These are phyloP conservation scores for Epinotia ramella DNA, from an alignment of 2,888 invertebrate species.

Conservation along the genomic window DNA sequence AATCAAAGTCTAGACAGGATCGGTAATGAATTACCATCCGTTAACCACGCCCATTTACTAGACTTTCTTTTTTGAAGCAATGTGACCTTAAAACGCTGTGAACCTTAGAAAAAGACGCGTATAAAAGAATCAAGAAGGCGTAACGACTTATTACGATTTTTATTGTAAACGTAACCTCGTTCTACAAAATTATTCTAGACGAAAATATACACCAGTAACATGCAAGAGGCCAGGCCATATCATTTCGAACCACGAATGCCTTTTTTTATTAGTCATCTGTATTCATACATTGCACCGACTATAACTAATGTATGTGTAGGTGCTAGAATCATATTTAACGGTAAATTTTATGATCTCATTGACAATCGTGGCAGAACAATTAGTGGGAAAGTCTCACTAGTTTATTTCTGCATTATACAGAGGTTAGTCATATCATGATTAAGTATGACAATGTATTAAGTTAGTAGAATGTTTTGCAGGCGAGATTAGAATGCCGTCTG, in stretches of 20 bases:
- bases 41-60: conserved; percentile 15
- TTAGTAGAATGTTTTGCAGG: conserved; percentile 16
- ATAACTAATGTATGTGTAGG: conserved; percentile 18
- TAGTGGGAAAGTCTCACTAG: conserved; percentile 46
- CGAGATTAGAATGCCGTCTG: conserved; percentile 31
- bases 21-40: background rate
- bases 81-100: conserved; percentile 28
- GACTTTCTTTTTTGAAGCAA: background rate
- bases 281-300: background rate
- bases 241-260: background rate
- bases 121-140: conserved; percentile 36
- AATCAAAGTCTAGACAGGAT: conserved; percentile 12
- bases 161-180: conserved; percentile 36
- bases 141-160: conserved; percentile 39
- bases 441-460: conserved; percentile 25
- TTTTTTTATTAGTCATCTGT: background rate
- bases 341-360: conserved; percentile 49
- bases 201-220: conserved; percentile 25
- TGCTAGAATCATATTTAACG: conserved; percentile 25
- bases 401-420: conserved; percentile 12
- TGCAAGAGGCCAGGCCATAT: background rate
- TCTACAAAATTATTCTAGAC: conserved; percentile 32
- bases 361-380: conserved; percentile 52
- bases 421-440: conserved; percentile 40
- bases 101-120: conserved; percentile 34